Base-by-base conservation (phyloP, 2,888 invertebrate genomes). In the Lochmaea crataegi region DNA sequence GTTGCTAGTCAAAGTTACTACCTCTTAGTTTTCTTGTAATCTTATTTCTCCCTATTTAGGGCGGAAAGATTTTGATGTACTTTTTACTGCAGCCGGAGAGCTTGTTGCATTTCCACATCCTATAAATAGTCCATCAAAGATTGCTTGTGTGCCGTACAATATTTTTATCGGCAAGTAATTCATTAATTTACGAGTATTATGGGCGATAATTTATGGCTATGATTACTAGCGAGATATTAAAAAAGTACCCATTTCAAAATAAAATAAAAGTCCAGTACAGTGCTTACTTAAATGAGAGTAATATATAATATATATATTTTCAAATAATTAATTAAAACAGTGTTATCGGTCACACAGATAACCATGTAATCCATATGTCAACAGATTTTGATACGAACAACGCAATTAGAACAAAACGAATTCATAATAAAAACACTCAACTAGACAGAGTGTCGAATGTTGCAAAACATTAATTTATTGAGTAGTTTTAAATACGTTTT, bases 331-430 rank as follows among this genome's bases (percentile, higher is more conserved):
- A 41, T 18, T 41, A 38, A 10, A 10, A 32, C 32, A 4, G 9
- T 32, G 38, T 63, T 63, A 63, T 63, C 61, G 60, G 60, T 16
- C 42, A 42, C 58, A 32, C 7, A 63, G 61, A 63, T 63, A 63
- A 63, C 42, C 18, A 10, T 22, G 4, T 42, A 18, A 18, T 42
- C 6, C 41, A 9, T 16, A 41, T 63, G 26, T 26, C 26, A 58
- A 58, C n/a, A 61, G 0, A 42, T 61, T 42, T 63, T 60, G 38
- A 11, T 42, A 45, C 12, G 42, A 42, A 63, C 38, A 11, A 42
- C 61, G 61, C 61, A 63, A 12, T 63, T 63, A 10, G 11, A 42
- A 42, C 16, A 42, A 42, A 63, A 42, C 42, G 18, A 53, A 53
- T 53, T 53, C 53, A 41, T 42, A 63, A 42, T 63, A 42, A 63